Evolutionary conservation across 1,140 invertebrate species (phyloP), one percentile per base, ranked within the genome.

Genomic region (Tetragnatha versicolor): DNA sequence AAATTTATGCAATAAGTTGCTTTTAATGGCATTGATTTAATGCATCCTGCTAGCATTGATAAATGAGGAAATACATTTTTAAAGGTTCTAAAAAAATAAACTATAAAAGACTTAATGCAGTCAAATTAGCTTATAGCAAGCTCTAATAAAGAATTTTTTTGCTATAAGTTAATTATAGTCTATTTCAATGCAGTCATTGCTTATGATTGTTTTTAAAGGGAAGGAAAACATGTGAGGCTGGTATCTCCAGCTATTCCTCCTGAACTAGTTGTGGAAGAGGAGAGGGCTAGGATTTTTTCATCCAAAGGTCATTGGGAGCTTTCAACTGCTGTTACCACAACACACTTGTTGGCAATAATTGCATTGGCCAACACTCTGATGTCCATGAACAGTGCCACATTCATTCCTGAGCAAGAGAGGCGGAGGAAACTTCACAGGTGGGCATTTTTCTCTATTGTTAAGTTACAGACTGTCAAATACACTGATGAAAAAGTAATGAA

Each of bases 371-470:
- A 99, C 86, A 99, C 98, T 0, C 88, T 99, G 22, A 98, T 98
- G 95, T 97, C 95, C 0, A 98, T 99, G 94, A 96, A 93, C 84
- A 95, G 95, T 83, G 94, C 96, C 31, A 95, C 94, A 22, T 98
- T 98, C 79, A 83, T 87, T 69, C 82, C 83, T 2, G 84, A 86
- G 72, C 81, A 84, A 73, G 85, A 87, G 79, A 69, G 81, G 51
- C 72, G 80, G 76, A 72, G 83, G 31, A 83, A 82, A 80, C 45
- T 81, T 12, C 76, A 79, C 22, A 77, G 73, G 79, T 80, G 20
- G 66, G 33, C 35, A 47, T 7, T 47, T n/a, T n/a, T n/a, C n/a
- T n/a, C n/a, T n/a, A n/a, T n/a, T n/a, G n/a, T n/a, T n/a, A n/a
- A n/a, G n/a, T n/a, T n/a, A n/a, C n/a, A n/a, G n/a, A n/a, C n/a